phyloP scores from a whole-genome alignment of 2,797 vertebrate genomes.

The Babyrousa celebensis region DNA sequence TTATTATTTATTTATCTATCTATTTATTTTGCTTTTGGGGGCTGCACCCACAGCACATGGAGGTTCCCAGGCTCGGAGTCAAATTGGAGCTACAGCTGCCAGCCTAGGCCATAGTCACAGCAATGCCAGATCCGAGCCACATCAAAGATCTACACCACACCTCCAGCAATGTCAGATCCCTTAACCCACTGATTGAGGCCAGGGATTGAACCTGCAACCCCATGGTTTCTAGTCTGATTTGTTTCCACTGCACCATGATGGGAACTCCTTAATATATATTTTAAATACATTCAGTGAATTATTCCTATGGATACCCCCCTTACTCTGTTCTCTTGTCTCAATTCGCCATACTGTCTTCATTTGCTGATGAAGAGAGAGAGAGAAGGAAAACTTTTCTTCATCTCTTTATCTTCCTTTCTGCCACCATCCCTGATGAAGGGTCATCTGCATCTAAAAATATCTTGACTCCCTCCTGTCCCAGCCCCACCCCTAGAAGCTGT shows the following conservation, averaged over 20 bases:
- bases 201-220: too few species aligned
- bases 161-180: too few species aligned
- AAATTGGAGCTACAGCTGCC: too few species aligned
- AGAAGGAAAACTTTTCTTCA: not conserved
- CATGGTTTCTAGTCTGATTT: too few species aligned
- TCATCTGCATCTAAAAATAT: not conserved
- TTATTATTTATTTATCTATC: not conserved
- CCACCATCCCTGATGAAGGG: not conserved
- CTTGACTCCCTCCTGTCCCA: not conserved
- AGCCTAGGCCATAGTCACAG: too few species aligned
- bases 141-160: too few species aligned
- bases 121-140: too few species aligned
- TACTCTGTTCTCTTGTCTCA: not conserved
- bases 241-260: too few species aligned
- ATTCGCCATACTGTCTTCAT: not conserved
- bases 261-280: not conserved
- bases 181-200: too few species aligned
- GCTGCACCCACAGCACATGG: too few species aligned
- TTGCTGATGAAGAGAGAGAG: not conserved
- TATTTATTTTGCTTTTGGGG: too few species aligned
- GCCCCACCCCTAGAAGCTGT: not conserved
- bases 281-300: constrained; percentile 6
- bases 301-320: not conserved
- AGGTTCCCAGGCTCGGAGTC: too few species aligned
- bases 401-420: constrained; percentile 15